Percentiles rank a stretch among this genome's conserved stretches.
Conservation (phyloP, 2,888 invertebrate genomes). For the Cantharis lateralis region DNA sequence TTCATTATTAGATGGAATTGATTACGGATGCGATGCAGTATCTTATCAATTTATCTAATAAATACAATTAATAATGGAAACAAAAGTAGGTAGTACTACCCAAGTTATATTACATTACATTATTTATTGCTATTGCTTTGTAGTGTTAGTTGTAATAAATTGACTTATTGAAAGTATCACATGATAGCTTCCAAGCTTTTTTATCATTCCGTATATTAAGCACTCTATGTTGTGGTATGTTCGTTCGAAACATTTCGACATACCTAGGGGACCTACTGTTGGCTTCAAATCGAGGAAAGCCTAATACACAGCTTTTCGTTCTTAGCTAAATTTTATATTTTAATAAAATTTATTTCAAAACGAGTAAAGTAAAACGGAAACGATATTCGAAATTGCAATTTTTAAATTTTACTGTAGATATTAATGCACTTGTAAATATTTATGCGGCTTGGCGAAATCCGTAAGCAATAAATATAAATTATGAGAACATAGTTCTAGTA, state of each 20-base stretch:
- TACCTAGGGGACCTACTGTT: too few species aligned
- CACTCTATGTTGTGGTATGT: neutral
- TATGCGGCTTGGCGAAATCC: neutral
- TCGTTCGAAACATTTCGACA: too few species aligned
- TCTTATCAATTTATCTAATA: conserved; percentile 2
- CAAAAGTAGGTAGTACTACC: neutral
- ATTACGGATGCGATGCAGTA: neutral
- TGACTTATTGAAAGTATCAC: neutral
- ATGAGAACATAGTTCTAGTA: neutral
- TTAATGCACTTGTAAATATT: neutral
- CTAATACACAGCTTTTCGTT: too few species aligned
- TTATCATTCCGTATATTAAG: neutral
- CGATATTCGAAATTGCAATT: neutral
- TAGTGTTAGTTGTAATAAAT: neutral
- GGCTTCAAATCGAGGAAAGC: too few species aligned
- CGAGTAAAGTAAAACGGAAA: neutral
- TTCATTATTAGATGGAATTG: conserved; percentile 4
- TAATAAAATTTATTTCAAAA: neutral
- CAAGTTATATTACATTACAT: neutral
- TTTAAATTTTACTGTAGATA: neutral
- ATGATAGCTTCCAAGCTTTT: neutral
- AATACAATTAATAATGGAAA: neutral
- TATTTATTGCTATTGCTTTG: neutral
- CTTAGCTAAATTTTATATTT: neutral
- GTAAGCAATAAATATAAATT: neutral